Conservation (phyloP, 2,888 invertebrate species). For the Galeopsomyia nigrocyanea region DNA sequence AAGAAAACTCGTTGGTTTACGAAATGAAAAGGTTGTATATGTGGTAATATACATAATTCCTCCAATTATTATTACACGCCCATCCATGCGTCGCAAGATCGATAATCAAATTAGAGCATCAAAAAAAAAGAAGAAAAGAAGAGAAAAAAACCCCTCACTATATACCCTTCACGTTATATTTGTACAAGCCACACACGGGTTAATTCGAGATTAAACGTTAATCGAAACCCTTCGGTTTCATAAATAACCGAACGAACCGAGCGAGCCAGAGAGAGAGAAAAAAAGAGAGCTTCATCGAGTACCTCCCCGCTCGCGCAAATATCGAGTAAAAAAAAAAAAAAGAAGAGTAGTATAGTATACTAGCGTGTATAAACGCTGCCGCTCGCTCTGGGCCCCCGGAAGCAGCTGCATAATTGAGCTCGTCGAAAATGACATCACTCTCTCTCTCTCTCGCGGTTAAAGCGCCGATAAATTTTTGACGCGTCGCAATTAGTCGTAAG, state of each 20-base stretch:
- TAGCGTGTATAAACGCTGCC: no score
- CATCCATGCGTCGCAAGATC: no score
- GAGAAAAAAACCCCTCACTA: no score
- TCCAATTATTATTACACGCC: no score
- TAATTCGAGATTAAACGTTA: no score
- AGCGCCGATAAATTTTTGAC: constrained; percentile 42
- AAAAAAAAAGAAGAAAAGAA: no score
- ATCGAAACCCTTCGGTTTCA: neutral
- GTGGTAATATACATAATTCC: no score
- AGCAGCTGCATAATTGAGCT: constrained; percentile 40
- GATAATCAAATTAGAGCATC: no score
- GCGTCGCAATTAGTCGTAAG: constrained; percentile 33
- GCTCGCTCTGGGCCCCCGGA: neutral
- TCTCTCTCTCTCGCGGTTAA: neutral
- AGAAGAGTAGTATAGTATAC: neutral
- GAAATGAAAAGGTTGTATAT: no score
- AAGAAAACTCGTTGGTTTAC: no score
- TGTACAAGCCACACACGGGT: no score
- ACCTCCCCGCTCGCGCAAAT: neutral
- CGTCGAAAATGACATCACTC: constrained; percentile 28
- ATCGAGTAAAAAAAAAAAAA: neutral
- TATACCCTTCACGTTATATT: no score
- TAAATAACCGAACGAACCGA: constrained; percentile 1
- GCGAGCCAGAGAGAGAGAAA: neutral
- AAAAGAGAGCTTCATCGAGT: neutral